These are phyloP conservation scores for Lasioglossum oenotherae DNA, from an alignment of 2,888 invertebrate genomes.

Conservation along the genomic window DNA sequence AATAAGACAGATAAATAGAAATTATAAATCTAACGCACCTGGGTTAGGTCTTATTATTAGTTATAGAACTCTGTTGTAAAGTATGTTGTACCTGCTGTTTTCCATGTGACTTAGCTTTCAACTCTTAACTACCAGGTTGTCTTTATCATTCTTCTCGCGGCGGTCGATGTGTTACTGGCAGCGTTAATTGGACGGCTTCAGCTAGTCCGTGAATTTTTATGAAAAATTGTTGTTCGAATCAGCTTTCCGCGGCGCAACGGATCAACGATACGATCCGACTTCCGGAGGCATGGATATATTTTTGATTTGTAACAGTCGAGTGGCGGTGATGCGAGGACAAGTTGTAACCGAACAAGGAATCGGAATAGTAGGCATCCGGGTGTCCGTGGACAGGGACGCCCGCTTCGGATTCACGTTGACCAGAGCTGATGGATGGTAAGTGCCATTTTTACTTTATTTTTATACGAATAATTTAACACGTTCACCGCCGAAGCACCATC, in stretches of 20 bases:
- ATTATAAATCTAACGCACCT: too few species aligned
- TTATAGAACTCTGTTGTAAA: neutral
- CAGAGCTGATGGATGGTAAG: conserved; percentile 97
- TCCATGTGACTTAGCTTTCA: neutral
- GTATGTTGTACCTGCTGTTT: neutral
- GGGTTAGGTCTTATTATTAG: neutral
- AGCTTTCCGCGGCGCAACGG: conserved; percentile 63
- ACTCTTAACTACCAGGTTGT: neutral
- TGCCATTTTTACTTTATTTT: conserved; percentile 6
- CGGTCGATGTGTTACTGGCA: neutral
- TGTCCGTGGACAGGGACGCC: conserved; percentile 97
- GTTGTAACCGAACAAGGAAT: conserved; percentile 97
- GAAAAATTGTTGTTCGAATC: conserved; percentile 35
- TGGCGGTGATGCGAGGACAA: conserved; percentile 99
- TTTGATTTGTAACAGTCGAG: conserved; percentile 91
- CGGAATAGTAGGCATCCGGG: conserved; percentile 98
- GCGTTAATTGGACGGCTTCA: neutral
- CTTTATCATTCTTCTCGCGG: neutral
- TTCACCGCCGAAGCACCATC: neutral
- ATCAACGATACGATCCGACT: conserved; percentile 65
- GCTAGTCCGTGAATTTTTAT: neutral
- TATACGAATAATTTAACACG: neutral
- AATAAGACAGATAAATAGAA: neutral
- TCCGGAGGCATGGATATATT: conserved; percentile 75
- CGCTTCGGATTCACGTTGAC: conserved; percentile 98